Percentiles rank a stretch among this genome's conserved stretches.
These are phyloP conservation scores for Uloborus diversus DNA, from an alignment of 1,140 invertebrate genomes.

Conservation along the genomic window DNA sequence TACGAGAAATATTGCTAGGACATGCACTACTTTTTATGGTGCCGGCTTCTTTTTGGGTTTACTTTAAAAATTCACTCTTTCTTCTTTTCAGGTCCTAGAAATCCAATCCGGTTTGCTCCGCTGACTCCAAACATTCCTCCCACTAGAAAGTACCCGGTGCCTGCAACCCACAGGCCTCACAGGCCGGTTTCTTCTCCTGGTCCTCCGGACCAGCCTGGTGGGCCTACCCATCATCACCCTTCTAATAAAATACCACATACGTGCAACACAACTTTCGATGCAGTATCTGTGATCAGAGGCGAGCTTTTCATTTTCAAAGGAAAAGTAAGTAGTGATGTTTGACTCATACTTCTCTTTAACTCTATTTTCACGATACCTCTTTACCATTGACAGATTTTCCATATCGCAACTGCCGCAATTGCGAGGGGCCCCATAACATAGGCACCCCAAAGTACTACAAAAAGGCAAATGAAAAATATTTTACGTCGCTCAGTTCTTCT, in stretches of 20 bases:
- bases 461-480: too few relatives aligned
- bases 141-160: not conserved
- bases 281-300: constrained; percentile 68
- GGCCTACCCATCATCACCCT: constrained; percentile 64
- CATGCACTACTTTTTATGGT: too few relatives aligned
- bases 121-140: constrained; percentile 46
- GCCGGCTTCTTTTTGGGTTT: too few relatives aligned
- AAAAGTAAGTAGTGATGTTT: constrained; percentile 61
- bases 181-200: too few relatives aligned
- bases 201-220: constrained; percentile 65
- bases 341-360: constrained; percentile 28
- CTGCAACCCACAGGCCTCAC: constrained; percentile 59
- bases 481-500: too few relatives aligned
- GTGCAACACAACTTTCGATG: constrained; percentile 66
- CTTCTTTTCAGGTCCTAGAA: constrained; percentile 25
- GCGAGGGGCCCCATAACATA: too few relatives aligned
- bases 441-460: too few relatives aligned
- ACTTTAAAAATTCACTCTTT: too few relatives aligned
- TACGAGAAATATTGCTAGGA: too few relatives aligned
- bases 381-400: too few relatives aligned
- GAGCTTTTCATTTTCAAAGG: constrained; percentile 70
- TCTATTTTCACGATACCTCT: too few relatives aligned
- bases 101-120: constrained; percentile 55
- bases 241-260: constrained; percentile 58
- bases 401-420: too few relatives aligned